A percentile compares a stretch with the other conserved stretches of the same genome.
These are phyloP conservation scores for Euzetes globulus DNA, from an alignment of 2,888 invertebrate species.

Conservation along the genomic window DNA sequence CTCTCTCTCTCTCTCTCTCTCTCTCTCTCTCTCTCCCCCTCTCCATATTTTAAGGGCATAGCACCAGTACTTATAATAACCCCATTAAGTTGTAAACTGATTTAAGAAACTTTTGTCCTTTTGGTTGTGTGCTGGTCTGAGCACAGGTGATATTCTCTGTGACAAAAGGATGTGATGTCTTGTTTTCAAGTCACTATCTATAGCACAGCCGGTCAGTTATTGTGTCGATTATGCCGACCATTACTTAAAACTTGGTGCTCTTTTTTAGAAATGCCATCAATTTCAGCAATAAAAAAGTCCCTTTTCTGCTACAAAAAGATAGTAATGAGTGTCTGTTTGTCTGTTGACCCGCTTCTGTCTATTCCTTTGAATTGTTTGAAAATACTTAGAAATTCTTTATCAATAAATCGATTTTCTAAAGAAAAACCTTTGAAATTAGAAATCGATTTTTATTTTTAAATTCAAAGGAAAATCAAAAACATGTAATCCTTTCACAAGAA, in stretches of 20 bases:
- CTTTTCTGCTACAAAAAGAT: neutral
- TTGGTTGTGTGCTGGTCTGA: neutral
- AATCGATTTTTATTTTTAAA: no score
- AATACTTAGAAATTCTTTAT: no score
- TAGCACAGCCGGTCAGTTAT: neutral
- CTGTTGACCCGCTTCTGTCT: neutral
- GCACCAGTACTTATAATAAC: neutral
- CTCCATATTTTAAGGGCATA: neutral
- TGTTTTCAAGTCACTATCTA: neutral
- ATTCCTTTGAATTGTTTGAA: no score
- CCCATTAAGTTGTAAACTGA: conserved; percentile 24
- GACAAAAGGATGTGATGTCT: conserved; percentile 25
- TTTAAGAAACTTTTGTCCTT: neutral
- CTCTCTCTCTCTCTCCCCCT: neutral
- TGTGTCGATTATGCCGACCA: conserved; percentile 8
- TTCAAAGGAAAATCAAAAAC: no score
- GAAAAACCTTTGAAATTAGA: no score
- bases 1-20: conserved; percentile 11
- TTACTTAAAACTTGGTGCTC: neutral
- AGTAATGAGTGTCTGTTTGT: neutral
- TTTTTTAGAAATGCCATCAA: neutral
- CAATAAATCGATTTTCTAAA: no score
- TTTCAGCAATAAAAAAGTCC: neutral
- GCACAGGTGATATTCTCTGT: conserved; percentile 14
- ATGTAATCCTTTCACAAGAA: no score